Percentiles rank a stretch among this genome's conserved stretches.
Conservation (phyloP, 30 jellyfish, hydroid and myxozoan genomes). For the Turritopsis rubra region DNA sequence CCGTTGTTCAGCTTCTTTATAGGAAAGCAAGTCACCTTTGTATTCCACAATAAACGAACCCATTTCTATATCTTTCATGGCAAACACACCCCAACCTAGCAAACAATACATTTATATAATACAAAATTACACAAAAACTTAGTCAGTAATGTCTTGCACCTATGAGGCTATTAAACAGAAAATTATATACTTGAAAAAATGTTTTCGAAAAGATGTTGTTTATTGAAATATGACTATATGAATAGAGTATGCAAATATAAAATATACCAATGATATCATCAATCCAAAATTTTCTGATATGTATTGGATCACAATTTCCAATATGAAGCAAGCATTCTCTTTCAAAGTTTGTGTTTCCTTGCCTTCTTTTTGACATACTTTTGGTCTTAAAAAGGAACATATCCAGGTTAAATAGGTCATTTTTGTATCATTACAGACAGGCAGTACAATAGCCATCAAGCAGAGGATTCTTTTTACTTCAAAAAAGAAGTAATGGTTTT, state of each 20-base stretch:
- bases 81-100: not conserved
- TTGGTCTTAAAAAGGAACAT: not conserved
- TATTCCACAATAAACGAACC: not conserved
- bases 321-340: not conserved
- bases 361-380: not conserved
- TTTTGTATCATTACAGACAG: not conserved
- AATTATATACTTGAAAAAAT: not conserved
- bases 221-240: not conserved
- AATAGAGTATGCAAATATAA: not conserved
- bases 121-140: not conserved
- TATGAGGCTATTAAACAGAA: not conserved
- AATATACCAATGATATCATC: not conserved
- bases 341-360: not conserved
- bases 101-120: not conserved
- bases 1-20: not conserved
- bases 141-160: not conserved
- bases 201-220: not conserved
- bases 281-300: not conserved
- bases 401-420: not conserved
- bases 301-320: not conserved
- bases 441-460: not conserved
- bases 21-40: not conserved
- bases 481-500: not conserved
- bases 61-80: not conserved
- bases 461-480: not conserved